Evolutionary conservation across 2,888 invertebrate genomes (phyloP).

Genomic region (Tortricodes alternella): DNA sequence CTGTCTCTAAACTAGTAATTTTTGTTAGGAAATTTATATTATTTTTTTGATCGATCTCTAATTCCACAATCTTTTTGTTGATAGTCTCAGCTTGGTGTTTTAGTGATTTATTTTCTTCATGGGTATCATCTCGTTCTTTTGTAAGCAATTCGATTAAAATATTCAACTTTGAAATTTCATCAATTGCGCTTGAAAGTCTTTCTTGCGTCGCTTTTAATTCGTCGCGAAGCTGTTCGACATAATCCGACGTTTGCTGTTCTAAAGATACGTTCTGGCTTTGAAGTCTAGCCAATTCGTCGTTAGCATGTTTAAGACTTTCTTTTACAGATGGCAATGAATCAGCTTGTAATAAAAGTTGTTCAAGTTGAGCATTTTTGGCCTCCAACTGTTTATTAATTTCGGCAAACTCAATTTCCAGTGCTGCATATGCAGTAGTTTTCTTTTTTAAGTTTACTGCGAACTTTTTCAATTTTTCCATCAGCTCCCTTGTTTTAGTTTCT

Average conservation of each 20-base stretch:
- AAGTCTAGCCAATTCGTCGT: conserved; percentile 63
- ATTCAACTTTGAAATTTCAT: conserved; percentile 52
- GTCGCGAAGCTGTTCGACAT: conserved; percentile 47
- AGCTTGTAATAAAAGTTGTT: conserved; percentile 60
- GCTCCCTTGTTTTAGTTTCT: conserved; percentile 85
- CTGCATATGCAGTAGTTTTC: conserved; percentile 84
- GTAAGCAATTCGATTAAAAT: conserved; percentile 49
- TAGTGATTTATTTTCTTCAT: conserved; percentile 54
- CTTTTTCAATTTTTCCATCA: conserved; percentile 90
- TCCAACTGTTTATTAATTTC: conserved; percentile 62
- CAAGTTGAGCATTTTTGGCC: conserved; percentile 56
- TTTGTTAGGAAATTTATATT: conserved; percentile 64
- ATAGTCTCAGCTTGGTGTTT: conserved; percentile 59
- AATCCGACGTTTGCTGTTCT: conserved; percentile 57
- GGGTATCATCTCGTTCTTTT: conserved; percentile 51
- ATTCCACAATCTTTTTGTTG: conserved; percentile 67
- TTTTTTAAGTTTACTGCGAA: conserved; percentile 90
- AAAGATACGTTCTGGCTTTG: conserved; percentile 53
- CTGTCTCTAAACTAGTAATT: conserved; percentile 63
- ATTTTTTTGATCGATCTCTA: conserved; percentile 71
- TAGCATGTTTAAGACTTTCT: conserved; percentile 66
- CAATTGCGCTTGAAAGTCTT: conserved; percentile 42
- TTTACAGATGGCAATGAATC: conserved; percentile 63
- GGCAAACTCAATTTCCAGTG: conserved; percentile 82
- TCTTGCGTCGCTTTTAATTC: conserved; percentile 53